These are phyloP conservation scores for Salticus scenicus DNA, from an alignment of 2,888 invertebrate genomes.

Conservation along the genomic window DNA sequence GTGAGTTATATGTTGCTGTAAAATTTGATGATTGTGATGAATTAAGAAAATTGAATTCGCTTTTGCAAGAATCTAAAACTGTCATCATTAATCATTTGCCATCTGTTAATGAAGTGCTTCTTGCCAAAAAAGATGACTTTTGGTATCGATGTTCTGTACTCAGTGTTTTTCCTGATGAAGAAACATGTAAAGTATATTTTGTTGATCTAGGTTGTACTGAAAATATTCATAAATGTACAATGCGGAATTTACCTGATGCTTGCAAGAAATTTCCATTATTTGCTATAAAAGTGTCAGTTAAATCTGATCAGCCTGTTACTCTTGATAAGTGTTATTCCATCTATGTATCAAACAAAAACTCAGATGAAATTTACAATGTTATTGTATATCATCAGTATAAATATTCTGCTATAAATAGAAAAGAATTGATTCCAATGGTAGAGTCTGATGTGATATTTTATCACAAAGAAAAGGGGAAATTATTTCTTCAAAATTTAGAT, in stretches of 20 bases:
- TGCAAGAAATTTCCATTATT: slow-evolving; percentile 30
- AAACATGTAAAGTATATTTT: slow-evolving; percentile 10
- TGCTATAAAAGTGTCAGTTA: slow-evolving; percentile 11
- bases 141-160: slow-evolving; percentile 23
- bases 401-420: slow-evolving; percentile 4
- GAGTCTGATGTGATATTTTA: slow-evolving; percentile 17
- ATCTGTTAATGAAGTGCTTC: slow-evolving; percentile 25
- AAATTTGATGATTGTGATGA: background rate
- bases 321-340: slow-evolving; percentile 25
- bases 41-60: slow-evolving; percentile 19
- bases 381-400: slow-evolving; percentile 1
- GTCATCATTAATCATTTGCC: slow-evolving; percentile 18
- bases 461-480: slow-evolving; percentile 7
- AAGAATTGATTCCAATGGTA: slow-evolving; percentile 8
- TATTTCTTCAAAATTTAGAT: slow-evolving; percentile 28
- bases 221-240: slow-evolving; percentile 9
- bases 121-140: slow-evolving; percentile 21
- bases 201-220: slow-evolving; percentile 27
- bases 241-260: slow-evolving; percentile 18
- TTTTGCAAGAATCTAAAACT: background rate
- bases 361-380: background rate
- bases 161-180: background rate
- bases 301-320: background rate
- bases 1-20: slow-evolving; percentile 27
- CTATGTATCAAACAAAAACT: background rate